Evolutionary conservation across 1,140 invertebrate species (phyloP), one percentile per base, ranked within the genome.

Genomic region (Campodea augens): DNA sequence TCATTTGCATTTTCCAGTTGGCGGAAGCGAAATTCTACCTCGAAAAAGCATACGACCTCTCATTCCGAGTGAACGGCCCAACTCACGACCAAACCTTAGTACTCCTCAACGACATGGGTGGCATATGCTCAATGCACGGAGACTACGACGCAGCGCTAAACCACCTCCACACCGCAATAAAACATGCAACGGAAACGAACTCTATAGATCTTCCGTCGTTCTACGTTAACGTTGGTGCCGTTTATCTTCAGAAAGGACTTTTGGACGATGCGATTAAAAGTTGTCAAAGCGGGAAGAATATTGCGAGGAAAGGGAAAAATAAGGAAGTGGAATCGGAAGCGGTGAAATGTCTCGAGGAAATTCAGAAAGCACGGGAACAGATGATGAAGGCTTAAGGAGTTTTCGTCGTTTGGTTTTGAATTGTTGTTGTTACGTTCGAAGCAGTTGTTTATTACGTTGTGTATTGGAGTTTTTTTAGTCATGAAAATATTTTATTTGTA

Each of bases 101-200:
- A 20, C 66, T 91, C 29, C 59, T 91, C 5, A 92, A 90, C 70
- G 83, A 92, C 60, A 67, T 92, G 45, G 87, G 81, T 27, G 80
- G 77, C 38, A 70, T 82, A 10, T 74, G 71, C 48, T 74, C 72
- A 63, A 52, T 72, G 54, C 65, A 64, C 65, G 64, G 77, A 48
- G 70, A 83, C 48, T 65, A 74, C 48, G 70, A 76, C 37, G 65
- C 72, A 49, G 82, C 87, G 24, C 70, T 82, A 51, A 54, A 66
- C 23, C 78, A 77, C 57, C 69, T 92, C 36, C 65, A 71, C 50
- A 62, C 77, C 61, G 87, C 85, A 3, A 68, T 81, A 41, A 59
- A 72, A 51, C 59, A 81, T 48, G 81, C 77, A 66, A 55, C 61
- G 64, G 51, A 57, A 13, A 63, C 67, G 15, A 72, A 82, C 22